phyloP scores from a whole-genome alignment of 1,140 invertebrate species.

The Procambarus clarkii region DNA sequence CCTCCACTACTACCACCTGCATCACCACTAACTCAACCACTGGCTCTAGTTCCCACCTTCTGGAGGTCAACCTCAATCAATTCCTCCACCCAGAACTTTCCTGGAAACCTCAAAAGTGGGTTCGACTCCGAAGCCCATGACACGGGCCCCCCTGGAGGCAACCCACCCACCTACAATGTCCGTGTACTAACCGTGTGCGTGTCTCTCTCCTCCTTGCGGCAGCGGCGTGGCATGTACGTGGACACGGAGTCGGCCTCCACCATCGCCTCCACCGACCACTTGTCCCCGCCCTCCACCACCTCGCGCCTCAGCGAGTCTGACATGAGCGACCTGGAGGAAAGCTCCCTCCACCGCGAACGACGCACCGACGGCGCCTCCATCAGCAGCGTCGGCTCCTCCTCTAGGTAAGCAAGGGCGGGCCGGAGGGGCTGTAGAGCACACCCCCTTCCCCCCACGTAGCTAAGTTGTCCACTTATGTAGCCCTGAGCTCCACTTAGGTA shows the following conservation, averaged over 20 bases:
- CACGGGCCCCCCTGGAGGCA: too few relatives aligned
- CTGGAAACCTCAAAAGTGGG: too few relatives aligned
- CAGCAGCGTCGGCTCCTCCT: slow-evolving; percentile 91
- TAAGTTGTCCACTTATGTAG: slow-evolving; percentile 25
- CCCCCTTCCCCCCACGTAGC: not conserved
- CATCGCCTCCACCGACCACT: slow-evolving; percentile 85
- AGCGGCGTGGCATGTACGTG: slow-evolving; percentile 74
- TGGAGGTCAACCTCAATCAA: too few relatives aligned
- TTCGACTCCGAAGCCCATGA: too few relatives aligned
- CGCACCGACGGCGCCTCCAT: slow-evolving; percentile 86
- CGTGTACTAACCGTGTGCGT: too few relatives aligned
- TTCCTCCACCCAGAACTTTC: too few relatives aligned
- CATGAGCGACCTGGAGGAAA: slow-evolving; percentile 88
- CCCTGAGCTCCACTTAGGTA: too few relatives aligned
- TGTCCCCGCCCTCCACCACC: slow-evolving; percentile 91
- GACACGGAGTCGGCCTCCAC: slow-evolving; percentile 77
- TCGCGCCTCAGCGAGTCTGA: slow-evolving; percentile 88
- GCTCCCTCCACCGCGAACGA: slow-evolving; percentile 78
- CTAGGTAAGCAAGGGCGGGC: slow-evolving; percentile 78
- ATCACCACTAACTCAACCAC: not conserved
- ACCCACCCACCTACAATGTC: too few relatives aligned
- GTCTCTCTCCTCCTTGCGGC: slow-evolving; percentile 71
- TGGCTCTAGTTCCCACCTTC: not conserved
- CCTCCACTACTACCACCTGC: not conserved
- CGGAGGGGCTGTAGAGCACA: not conserved